These are phyloP conservation scores for Homalodisca vitripennis DNA, from an alignment of 1,140 invertebrate species.

Conservation along the genomic window DNA sequence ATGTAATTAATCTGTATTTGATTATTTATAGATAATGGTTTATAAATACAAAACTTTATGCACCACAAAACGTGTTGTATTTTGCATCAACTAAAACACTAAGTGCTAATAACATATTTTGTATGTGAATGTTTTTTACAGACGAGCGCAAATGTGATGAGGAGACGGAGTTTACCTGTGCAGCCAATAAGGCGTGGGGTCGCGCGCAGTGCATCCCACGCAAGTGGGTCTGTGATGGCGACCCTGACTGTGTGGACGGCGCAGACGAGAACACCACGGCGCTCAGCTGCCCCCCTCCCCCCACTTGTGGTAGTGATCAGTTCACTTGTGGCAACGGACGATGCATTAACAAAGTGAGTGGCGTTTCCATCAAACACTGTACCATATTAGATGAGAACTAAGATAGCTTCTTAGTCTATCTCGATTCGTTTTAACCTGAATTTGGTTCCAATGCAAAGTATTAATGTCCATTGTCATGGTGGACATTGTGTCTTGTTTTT, in stretches of 20 bases:
- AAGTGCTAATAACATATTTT: slow-evolving; percentile 1
- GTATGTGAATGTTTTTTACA: slow-evolving; percentile 44
- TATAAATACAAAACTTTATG: too few species aligned
- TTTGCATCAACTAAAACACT: too few species aligned
- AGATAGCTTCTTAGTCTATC: too few species aligned
- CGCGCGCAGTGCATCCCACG: slow-evolving; percentile 90
- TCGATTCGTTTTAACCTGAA: too few species aligned
- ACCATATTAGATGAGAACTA: too few species aligned
- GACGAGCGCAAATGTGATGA: slow-evolving; percentile 88
- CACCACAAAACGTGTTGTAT: too few species aligned
- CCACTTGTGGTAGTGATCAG: slow-evolving; percentile 81
- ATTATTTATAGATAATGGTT: too few species aligned
- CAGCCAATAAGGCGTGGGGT: slow-evolving; percentile 87
- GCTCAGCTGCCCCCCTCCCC: slow-evolving; percentile 75
- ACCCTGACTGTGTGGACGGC: slow-evolving; percentile 94
- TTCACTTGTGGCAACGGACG: slow-evolving; percentile 89
- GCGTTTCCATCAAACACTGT: neutral
- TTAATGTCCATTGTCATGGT: too few species aligned
- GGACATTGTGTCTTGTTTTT: too few species aligned
- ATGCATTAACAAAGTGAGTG: slow-evolving; percentile 70
- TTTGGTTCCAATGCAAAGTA: too few species aligned
- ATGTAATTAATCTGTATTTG: too few species aligned
- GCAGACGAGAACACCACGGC: slow-evolving; percentile 91
- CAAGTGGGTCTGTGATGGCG: slow-evolving; percentile 94
- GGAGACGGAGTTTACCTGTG: slow-evolving; percentile 88